phyloP scores from a whole-genome alignment of 64 coral and sea anemone genomes.

The Anthopleura sola region DNA sequence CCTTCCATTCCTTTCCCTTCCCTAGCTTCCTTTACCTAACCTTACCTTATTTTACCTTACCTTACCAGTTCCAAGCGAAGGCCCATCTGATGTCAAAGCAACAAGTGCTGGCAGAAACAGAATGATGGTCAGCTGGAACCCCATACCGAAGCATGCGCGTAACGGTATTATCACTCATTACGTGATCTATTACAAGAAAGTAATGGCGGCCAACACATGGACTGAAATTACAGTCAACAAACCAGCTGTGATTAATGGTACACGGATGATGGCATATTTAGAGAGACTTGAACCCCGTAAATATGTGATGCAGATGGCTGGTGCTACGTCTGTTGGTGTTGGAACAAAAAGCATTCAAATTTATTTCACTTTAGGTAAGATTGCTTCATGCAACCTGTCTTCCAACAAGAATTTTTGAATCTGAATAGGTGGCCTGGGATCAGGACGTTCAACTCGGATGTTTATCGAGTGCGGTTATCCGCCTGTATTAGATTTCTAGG shows the following conservation, averaged over 20 bases:
- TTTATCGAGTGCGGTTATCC: too few species aligned
- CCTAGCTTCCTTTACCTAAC: too few species aligned
- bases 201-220: not conserved
- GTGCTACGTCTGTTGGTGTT: constrained; percentile 24
- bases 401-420: too few species aligned
- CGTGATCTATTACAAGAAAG: not conserved
- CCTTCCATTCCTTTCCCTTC: too few species aligned
- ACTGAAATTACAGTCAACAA: not conserved
- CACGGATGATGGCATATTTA: not conserved
- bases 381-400: too few species aligned
- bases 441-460: too few species aligned
- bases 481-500: too few species aligned
- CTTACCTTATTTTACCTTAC: too few species aligned
- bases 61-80: not conserved
- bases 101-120: not conserved
- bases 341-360: not conserved
- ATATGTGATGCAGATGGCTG: not conserved
- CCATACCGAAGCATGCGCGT: constrained; percentile 1
- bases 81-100: not conserved
- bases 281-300: not conserved
- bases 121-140: not conserved
- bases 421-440: too few species aligned
- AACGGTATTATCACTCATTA: constrained; percentile 2
- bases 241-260: not conserved
- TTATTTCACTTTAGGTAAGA: not conserved